Percentiles rank a stretch among this genome's conserved stretches.
phyloP scores from a whole-genome alignment of 2,888 invertebrate genomes.

The Noctua janthina region DNA sequence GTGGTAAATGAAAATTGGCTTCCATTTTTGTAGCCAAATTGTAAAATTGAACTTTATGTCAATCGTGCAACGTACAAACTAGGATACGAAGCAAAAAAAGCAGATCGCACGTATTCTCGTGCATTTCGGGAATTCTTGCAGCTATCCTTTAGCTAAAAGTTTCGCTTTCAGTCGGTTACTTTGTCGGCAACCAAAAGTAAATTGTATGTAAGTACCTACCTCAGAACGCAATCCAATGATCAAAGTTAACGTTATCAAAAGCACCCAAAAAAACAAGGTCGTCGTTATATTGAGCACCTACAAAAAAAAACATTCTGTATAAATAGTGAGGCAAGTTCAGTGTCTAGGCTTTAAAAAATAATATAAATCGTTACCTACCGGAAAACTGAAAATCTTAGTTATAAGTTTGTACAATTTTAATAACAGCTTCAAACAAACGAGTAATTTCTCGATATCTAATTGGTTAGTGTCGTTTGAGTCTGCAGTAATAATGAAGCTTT shows the following conservation, averaged over 20 bases:
- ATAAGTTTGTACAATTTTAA: conserved; percentile 67
- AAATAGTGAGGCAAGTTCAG: neutral
- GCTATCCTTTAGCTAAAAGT: neutral
- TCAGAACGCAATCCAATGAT: conserved; percentile 62
- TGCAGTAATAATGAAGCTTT: conserved; percentile 34
- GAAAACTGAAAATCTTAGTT: conserved; percentile 66
- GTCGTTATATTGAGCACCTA: conserved; percentile 69
- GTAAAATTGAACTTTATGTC: neutral
- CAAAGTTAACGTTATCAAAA: conserved; percentile 66
- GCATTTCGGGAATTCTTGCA: neutral
- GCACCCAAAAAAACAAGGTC: conserved; percentile 68
- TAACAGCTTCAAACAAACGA: conserved; percentile 64
- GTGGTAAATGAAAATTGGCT: no score
- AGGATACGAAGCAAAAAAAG: neutral
- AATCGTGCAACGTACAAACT: neutral
- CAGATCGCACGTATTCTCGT: neutral
- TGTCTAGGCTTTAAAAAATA: neutral
- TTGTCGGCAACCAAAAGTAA: neutral
- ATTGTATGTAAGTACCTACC: conserved; percentile 57
- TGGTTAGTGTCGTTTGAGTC: conserved; percentile 19
- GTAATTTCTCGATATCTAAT: conserved; percentile 52
- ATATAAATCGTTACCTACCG: conserved; percentile 59
- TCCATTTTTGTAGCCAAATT: neutral
- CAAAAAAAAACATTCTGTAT: conserved; percentile 33
- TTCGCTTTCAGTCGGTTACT: neutral